Evolutionary conservation across 53 echinoderm and acorn worm genomes (phyloP).

Genomic region (Antedon mediterranea): DNA sequence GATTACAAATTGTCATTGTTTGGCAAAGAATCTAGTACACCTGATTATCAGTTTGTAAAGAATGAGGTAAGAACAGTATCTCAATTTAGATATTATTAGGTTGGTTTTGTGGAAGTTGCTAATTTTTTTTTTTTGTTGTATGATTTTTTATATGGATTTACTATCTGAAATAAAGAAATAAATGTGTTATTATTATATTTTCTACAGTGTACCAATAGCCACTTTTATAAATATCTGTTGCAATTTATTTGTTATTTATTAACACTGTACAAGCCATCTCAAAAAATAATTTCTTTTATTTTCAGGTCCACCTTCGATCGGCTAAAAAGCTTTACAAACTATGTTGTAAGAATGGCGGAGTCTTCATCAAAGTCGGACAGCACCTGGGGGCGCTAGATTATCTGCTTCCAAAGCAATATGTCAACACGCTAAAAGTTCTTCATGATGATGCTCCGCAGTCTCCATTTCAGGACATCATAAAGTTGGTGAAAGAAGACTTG

Average conservation of each 20-base stretch:
- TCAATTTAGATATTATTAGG: too few relatives aligned
- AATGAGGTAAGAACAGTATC: slow-evolving; percentile 31
- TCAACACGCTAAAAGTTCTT: slow-evolving; percentile 84
- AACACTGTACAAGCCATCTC: too few relatives aligned
- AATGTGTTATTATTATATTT: too few relatives aligned
- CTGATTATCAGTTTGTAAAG: slow-evolving; percentile 25
- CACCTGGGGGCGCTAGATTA: slow-evolving; percentile 90
- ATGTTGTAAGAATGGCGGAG: slow-evolving; percentile 76
- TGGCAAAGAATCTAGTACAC: slow-evolving; percentile 20
- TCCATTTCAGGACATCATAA: slow-evolving; percentile 54
- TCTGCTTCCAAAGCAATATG: slow-evolving; percentile 82
- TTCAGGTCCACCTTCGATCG: slow-evolving; percentile 65
- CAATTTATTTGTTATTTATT: too few relatives aligned
- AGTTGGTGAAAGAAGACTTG: slow-evolving; percentile 71
- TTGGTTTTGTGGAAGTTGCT: too few relatives aligned
- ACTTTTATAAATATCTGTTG: too few relatives aligned
- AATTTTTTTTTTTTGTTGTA: too few relatives aligned
- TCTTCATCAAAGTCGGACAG: slow-evolving; percentile 93
- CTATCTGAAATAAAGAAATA: too few relatives aligned
- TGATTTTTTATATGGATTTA: too few relatives aligned
- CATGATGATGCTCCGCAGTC: slow-evolving; percentile 82
- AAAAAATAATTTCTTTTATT: not conserved
- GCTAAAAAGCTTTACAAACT: slow-evolving; percentile 54
- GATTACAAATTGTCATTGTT: slow-evolving; percentile 63
- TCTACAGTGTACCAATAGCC: too few relatives aligned